phyloP scores from a whole-genome alignment of 2,113 vertebrate species.

The Pogona vitticeps region DNA sequence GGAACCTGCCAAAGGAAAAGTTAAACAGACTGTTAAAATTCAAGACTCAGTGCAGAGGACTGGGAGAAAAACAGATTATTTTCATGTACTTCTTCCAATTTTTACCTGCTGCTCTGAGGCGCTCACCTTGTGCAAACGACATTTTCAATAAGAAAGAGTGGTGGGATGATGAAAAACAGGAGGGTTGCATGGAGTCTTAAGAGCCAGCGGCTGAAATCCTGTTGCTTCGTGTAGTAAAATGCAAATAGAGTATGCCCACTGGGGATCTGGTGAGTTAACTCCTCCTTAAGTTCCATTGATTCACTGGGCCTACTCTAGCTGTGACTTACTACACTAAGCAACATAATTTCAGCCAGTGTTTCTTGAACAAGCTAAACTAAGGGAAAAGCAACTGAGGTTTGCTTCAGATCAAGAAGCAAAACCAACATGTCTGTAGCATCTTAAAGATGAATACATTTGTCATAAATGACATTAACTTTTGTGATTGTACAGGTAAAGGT shows the following conservation, averaged over 20 bases:
- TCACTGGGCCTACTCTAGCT: too few species aligned
- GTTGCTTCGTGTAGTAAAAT: too few species aligned
- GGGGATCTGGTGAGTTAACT: too few species aligned
- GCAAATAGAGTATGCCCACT: too few species aligned
- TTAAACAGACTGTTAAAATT: neutral
- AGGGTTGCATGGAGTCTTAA: constrained; percentile 37
- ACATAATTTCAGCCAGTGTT: too few species aligned
- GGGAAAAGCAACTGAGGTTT: neutral
- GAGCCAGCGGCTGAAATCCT: too few species aligned
- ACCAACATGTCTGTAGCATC: neutral
- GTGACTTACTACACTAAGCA: too few species aligned
- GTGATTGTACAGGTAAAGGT: too few species aligned
- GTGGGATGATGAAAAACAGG: neutral
- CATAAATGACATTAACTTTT: too few species aligned
- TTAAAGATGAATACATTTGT: neutral
- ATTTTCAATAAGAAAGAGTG: constrained; percentile 61
- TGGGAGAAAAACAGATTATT: constrained; percentile 44
- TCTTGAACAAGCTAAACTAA: neutral
- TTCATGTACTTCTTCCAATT: constrained; percentile 54
- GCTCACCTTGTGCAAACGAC: constrained; percentile 36
- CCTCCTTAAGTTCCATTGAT: too few species aligned
- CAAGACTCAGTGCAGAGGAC: rapidly evolving
- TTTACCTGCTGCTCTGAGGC: constrained; percentile 63
- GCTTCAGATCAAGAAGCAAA: neutral
- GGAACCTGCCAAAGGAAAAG: constrained; percentile 12